Evolutionary conservation across 1,140 invertebrate species (phyloP), one percentile per base, ranked within the genome.

Genomic region (Aricia agestis): DNA sequence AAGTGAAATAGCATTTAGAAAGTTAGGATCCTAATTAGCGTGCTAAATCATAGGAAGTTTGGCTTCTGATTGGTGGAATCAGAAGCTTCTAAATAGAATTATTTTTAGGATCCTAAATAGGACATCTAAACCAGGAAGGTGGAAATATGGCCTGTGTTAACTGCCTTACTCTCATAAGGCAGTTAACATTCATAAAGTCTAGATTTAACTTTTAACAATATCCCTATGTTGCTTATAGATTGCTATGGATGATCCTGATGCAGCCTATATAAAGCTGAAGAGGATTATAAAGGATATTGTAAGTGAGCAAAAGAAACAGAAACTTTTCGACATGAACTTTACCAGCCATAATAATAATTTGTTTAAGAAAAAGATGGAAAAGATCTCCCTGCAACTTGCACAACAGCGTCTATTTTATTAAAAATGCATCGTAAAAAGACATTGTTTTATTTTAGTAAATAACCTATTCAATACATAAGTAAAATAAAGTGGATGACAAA

Each of bases 281-380:
- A 77, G 41, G 57, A 86, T 91, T 25, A 82, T 90, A 17, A 78
- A 77, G 45, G 61, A 84, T 25, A 89, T 91, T 67, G 79, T 87
- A 6, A 76, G 81, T 9, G 77, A 78, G 2, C 87, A 91, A 66
- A 80, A 75, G n/a, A 63, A 71, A 11, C 36, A 85, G 4, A 80
- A 82, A 45, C 87, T 86, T 72, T 82, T 90, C 69, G 81, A 90
- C 66, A 84, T 87, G 61, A 81, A 91, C 65, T 89, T 90, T 76
- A 71, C 77, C 32, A 85, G 84, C 65, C 75, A 80, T 41, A 57
- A 76, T 1, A 15, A 82, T 71, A 77, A 82, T 5, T 75, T 73
- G 19, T 73, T 86, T 31, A n/a, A 72, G 82, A 71, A 81, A 73
- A 68, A 82, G 77, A 72, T 72, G 78, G 36, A 32, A 71, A 78